Evolutionary conservation across 2,113 vertebrate species (phyloP).

Genomic region (Archocentrus centrarchus): DNA sequence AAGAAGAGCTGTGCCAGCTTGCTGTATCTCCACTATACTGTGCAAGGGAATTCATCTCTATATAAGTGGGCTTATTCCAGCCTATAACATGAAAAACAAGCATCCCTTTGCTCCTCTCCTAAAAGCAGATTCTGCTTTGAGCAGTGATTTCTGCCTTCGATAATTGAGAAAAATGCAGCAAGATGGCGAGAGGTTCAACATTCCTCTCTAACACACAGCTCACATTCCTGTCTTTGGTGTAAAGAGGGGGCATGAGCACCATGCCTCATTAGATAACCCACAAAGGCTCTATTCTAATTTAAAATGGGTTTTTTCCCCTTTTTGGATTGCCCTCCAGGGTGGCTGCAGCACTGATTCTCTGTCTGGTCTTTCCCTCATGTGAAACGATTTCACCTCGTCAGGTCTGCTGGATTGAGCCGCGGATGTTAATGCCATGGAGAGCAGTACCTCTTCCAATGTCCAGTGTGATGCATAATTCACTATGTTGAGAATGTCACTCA

Average conservation of each 20-base stretch:
- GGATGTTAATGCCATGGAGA: constrained; percentile 32
- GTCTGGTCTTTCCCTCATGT: constrained; percentile 19
- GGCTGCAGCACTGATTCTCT: constrained; percentile 14
- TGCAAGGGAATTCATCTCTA: constrained; percentile 14
- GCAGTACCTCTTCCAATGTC: constrained; percentile 52
- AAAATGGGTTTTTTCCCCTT: constrained; percentile 30
- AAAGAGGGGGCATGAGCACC: constrained; percentile 56
- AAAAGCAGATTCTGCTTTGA: not conserved
- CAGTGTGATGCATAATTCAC: constrained; percentile 65
- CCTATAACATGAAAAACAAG: not conserved
- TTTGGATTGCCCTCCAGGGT: constrained; percentile 16
- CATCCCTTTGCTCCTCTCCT: not conserved
- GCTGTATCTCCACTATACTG: not conserved
- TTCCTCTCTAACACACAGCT: constrained; percentile 62
- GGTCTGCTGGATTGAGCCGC: constrained; percentile 35
- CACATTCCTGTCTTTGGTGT: constrained; percentile 71
- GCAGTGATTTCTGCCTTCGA: not conserved
- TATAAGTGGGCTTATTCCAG: not conserved
- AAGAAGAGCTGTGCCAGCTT: constrained; percentile 29
- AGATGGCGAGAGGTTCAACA: constrained; percentile 61
- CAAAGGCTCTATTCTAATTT: constrained; percentile 60
- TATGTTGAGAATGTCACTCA: constrained; percentile 36
- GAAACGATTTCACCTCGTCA: constrained; percentile 44
- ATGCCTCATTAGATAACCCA: constrained; percentile 73
- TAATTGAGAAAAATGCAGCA: constrained; percentile 32